A percentile compares a stretch with the other conserved stretches of the same genome.
phyloP scores from a whole-genome alignment of 2,888 invertebrate species.

The Rotaria macrura region DNA sequence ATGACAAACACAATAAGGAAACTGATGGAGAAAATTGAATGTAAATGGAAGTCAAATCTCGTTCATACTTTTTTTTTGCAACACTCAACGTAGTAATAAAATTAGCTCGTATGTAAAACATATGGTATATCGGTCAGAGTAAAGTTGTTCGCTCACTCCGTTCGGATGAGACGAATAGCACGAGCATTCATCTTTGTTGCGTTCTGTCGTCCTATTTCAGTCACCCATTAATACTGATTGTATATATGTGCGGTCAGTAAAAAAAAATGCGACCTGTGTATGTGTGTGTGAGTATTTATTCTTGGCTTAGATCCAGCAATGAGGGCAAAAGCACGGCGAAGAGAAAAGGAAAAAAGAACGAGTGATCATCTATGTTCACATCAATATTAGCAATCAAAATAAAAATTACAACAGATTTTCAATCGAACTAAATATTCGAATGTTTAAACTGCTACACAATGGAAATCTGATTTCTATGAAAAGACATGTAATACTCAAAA shows the following conservation, averaged over 20 bases:
- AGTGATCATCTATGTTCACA: background rate
- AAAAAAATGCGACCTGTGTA: background rate
- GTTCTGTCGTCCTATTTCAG: background rate
- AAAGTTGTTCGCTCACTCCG: background rate
- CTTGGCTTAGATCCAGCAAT: background rate
- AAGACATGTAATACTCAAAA: background rate
- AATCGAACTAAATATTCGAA: background rate
- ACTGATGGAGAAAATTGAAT: background rate
- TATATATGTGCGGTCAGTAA: background rate
- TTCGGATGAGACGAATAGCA: background rate
- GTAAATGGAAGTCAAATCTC: background rate
- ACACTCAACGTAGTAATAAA: background rate
- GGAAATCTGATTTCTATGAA: background rate
- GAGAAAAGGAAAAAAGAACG: background rate
- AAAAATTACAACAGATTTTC: background rate
- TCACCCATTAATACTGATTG: background rate
- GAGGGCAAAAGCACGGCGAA: background rate
- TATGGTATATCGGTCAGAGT: background rate
- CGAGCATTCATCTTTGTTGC: slow-evolving; percentile 15
- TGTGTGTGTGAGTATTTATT: too few species aligned
- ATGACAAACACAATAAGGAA: background rate
- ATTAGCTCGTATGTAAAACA: background rate
- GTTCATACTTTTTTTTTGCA: background rate
- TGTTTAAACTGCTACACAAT: background rate
- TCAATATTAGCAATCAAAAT: background rate